Evolutionary conservation across 2,113 vertebrate species (phyloP), one percentile per base, ranked within the genome.

Genomic region (Hylia prasina): DNA sequence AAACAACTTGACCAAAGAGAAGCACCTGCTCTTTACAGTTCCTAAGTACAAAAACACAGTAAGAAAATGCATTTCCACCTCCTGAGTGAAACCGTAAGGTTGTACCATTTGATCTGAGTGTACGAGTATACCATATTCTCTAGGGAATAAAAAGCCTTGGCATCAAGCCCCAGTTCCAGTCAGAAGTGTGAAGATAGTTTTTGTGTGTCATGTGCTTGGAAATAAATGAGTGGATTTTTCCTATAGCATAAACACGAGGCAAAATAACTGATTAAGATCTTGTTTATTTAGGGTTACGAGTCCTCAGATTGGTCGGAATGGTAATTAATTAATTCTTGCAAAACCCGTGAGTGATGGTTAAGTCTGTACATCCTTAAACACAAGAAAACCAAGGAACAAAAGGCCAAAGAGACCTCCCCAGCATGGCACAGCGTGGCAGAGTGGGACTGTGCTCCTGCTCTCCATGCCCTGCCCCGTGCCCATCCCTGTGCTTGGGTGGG

Each of bases 111-210:
- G 31, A 18, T 92, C 57, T 68, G 79, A 83, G 82, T 33, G 72
- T 56, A 95, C 28, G 44, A 94, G 60, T 77, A 78, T 56, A 90
- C 82, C 83, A 93, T 86, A 92, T 88, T 94, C 90, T 77, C 68
- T 13, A 80, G 69, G 72, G 21, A 95, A 51, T 94, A 92, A 94
- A 94, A 89, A 82, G 15, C 68, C 45, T 60, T 95, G 93, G 94
- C 94, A 97, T 60, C 5, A 2, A 87, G 92, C 88, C 92, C 88
- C 82, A 70, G 85, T 71, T 96, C 90, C 82, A 86, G 82, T 96
- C 81, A 92, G 85, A 96, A 97, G 94, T 94, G 93, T 90, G 90
- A 96, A 96, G 82, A 89, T 91, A 78, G 79, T 90, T 96, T 92
- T 82, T 68, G 58, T 63, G 68, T 91, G 92, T 94, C 88, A 56